These are phyloP conservation scores for Drosophila sordidula DNA, from an alignment of 2,888 invertebrate genomes.

Conservation along the genomic window DNA sequence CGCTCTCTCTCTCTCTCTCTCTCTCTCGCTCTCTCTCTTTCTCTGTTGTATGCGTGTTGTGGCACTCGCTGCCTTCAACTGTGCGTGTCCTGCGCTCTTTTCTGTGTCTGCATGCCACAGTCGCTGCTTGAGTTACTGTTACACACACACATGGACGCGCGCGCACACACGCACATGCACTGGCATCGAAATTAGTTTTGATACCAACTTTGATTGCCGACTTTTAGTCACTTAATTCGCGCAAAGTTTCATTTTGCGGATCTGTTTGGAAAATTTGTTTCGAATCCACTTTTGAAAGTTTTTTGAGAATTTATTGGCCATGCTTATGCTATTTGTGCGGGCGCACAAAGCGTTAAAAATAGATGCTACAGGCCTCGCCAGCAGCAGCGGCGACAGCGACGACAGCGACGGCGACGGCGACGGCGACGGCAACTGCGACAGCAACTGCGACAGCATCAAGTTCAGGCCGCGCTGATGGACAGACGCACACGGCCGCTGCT, in stretches of 20 bases:
- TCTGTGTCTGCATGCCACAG: conserved; percentile 11
- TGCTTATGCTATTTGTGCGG: conserved; percentile 57
- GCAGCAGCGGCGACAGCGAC: conserved; percentile 29
- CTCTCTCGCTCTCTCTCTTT: conserved; percentile 1
- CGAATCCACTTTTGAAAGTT: conserved; percentile 29
- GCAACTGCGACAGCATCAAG: conserved; percentile 63
- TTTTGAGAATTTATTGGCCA: conserved; percentile 67
- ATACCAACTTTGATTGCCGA: conserved; percentile 44
- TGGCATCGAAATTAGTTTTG: conserved; percentile 29
- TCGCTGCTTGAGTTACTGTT: neutral
- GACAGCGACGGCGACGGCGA: conserved; percentile 28
- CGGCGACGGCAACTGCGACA: conserved; percentile 23
- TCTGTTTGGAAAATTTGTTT: conserved; percentile 10
- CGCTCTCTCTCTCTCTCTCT: conserved; percentile 6
- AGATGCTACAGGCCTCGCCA: conserved; percentile 67
- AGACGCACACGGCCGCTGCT: conserved; percentile 19
- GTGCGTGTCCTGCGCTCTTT: conserved; percentile 56
- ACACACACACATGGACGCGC: conserved; percentile 7
- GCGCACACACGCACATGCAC: conserved; percentile 16
- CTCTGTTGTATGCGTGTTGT: conserved; percentile 11
- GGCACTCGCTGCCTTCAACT: conserved; percentile 2
- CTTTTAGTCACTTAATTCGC: conserved; percentile 34
- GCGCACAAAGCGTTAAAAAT: conserved; percentile 66
- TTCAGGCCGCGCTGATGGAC: conserved; percentile 52
- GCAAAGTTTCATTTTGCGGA: conserved; percentile 10